These are phyloP conservation scores for Eulacestoma nigropectus DNA, from an alignment of 2,113 vertebrate species.

Conservation along the genomic window DNA sequence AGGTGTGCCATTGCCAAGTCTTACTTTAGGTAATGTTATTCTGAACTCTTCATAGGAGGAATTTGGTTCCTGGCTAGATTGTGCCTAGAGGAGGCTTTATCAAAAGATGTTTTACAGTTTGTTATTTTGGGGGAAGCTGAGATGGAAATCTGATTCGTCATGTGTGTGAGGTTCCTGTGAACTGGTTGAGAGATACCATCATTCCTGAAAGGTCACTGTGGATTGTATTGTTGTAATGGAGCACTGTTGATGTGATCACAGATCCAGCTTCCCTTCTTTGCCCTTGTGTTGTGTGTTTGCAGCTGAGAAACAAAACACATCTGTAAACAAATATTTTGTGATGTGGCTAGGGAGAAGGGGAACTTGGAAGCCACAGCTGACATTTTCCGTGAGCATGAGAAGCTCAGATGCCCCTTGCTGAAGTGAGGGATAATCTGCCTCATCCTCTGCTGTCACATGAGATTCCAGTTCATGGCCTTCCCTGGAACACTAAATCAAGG, in stretches of 20 bases:
- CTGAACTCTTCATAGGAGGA: background rate
- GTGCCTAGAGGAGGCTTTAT: background rate
- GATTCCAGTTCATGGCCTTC: background rate
- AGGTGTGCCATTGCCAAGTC: background rate
- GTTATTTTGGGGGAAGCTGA: background rate
- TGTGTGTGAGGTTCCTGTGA: background rate
- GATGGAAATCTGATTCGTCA: background rate
- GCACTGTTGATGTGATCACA: background rate
- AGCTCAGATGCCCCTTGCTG: background rate
- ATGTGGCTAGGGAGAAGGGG: background rate
- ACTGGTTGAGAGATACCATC: background rate
- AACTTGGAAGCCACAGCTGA: background rate
- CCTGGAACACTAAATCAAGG: background rate
- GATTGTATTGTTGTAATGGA: background rate
- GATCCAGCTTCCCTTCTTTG: background rate
- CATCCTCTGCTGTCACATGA: background rate
- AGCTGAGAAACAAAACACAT: background rate
- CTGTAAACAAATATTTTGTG: background rate
- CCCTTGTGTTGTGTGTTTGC: background rate
- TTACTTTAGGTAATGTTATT: background rate
- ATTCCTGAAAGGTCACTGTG: constrained; percentile 2
- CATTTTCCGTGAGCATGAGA: background rate
- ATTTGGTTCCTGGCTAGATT: background rate
- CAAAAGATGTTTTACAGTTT: background rate
- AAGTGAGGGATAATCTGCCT: background rate